phyloP scores from a whole-genome alignment of 2,113 vertebrate species.

The Centropristis striata region DNA sequence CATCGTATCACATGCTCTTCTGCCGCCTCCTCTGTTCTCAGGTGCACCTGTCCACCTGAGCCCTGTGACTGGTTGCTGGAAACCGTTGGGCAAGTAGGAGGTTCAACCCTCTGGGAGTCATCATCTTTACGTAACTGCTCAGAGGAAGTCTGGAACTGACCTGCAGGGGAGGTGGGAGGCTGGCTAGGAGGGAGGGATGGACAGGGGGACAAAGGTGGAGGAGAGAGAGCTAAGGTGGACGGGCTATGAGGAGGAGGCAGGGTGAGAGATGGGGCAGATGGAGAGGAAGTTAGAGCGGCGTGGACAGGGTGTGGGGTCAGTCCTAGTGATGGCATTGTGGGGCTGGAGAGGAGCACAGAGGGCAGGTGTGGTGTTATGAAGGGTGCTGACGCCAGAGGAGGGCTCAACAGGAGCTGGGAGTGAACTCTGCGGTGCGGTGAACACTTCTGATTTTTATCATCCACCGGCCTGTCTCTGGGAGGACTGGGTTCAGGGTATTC shows the following conservation, averaged over 20 bases:
- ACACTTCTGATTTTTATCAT: not conserved
- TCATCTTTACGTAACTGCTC: not conserved
- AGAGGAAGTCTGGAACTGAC: not conserved
- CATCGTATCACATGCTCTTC: conserved; percentile 31
- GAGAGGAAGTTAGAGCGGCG: conserved; percentile 17
- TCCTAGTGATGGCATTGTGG: conserved; percentile 54
- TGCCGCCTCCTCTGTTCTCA: not conserved
- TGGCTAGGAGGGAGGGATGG: not conserved
- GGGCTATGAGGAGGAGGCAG: conserved; percentile 47
- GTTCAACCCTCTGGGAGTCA: not conserved
- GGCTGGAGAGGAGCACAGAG: conserved; percentile 35
- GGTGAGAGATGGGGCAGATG: conserved; percentile 44
- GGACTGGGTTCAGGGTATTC: not conserved
- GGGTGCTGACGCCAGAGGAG: conserved; percentile 34
- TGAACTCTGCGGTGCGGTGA: not conserved
- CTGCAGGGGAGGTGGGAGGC: not conserved
- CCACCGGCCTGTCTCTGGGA: not conserved
- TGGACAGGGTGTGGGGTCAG: conserved; percentile 40
- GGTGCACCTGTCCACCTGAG: not conserved
- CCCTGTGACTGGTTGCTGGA: not conserved
- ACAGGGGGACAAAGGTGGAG: conserved; percentile 50
- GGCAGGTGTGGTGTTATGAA: not conserved
- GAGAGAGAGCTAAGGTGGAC: conserved; percentile 37
- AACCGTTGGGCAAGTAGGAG: not conserved
- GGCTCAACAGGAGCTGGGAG: conserved; percentile 61